Evolutionary conservation across 2,113 vertebrate genomes (phyloP).

Genomic region (Dasyurus viverrinus): DNA sequence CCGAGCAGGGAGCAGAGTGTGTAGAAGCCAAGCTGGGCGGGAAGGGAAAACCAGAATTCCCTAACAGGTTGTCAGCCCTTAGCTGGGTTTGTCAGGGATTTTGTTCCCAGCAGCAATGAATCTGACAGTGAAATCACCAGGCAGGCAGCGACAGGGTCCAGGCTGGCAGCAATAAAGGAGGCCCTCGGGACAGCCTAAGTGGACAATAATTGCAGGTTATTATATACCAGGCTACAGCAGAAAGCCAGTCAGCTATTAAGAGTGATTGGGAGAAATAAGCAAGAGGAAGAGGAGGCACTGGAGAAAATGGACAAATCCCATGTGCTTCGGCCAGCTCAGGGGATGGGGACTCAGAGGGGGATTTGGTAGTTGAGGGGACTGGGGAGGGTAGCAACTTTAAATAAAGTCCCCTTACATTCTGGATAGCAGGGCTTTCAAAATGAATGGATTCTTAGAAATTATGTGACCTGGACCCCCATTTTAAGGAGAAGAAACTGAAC

Average conservation of each 20-base stretch:
- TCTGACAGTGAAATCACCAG: conserved; percentile 84
- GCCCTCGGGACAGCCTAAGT: conserved; percentile 86
- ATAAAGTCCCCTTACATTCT: background rate
- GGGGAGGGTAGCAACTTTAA: background rate
- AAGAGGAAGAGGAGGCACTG: conserved; percentile 77
- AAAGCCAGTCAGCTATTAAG: conserved; percentile 85
- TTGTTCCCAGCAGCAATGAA: conserved; percentile 74
- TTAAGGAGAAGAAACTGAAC: conserved; percentile 14
- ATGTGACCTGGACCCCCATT: background rate
- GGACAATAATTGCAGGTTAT: conserved; percentile 88
- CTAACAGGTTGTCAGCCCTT: conserved; percentile 60
- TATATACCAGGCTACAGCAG: conserved; percentile 82
- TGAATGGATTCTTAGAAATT: background rate
- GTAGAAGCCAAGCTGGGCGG: background rate
- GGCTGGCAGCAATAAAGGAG: conserved; percentile 80
- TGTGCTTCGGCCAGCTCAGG: conserved; percentile 14
- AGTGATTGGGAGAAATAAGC: conserved; percentile 82
- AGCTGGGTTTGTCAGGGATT: conserved; percentile 41
- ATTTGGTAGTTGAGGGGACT: background rate
- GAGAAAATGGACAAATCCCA: conserved; percentile 33
- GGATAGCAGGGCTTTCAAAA: background rate
- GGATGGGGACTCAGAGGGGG: background rate
- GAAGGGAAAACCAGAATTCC: conserved; percentile 21
- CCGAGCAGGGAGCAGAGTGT: background rate
- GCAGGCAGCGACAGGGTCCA: conserved; percentile 64